Conservation (phyloP, 2,113 vertebrate genomes). For the Tylochromis polylepis region DNA sequence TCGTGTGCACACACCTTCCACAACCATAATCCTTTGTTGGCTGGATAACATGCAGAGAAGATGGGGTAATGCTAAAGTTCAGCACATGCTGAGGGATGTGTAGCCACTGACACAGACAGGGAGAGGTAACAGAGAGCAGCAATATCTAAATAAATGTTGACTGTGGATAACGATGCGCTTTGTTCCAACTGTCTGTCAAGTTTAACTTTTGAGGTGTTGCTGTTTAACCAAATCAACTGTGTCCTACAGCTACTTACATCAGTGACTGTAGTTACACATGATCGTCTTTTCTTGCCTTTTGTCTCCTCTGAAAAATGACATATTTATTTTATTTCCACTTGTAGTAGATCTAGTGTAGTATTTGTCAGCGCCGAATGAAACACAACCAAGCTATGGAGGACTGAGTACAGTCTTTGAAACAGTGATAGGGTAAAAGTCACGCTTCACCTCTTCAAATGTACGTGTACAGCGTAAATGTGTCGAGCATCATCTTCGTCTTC, state of each 20-base stretch:
- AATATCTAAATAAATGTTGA: neutral
- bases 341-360: neutral
- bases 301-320: too few species aligned
- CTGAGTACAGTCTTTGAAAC: neutral
- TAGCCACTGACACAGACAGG: neutral
- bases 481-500: neutral
- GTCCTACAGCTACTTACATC: neutral
- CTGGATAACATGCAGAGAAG: neutral
- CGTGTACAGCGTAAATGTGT: neutral
- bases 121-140: neutral
- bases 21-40: constrained; percentile 36
- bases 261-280: neutral
- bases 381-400: too few species aligned
- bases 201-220: neutral
- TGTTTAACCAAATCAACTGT: neutral
- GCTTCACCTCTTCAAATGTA: neutral
- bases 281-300: neutral
- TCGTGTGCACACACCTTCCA: neutral
- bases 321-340: neutral
- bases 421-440: neutral
- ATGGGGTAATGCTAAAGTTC: constrained; percentile 13
- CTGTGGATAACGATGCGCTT: neutral
- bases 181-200: neutral
- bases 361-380: neutral
- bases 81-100: constrained; percentile 41